These are phyloP conservation scores for Caenorhabditis macrosperma DNA, from an alignment of 2,888 invertebrate genomes.

Conservation along the genomic window DNA sequence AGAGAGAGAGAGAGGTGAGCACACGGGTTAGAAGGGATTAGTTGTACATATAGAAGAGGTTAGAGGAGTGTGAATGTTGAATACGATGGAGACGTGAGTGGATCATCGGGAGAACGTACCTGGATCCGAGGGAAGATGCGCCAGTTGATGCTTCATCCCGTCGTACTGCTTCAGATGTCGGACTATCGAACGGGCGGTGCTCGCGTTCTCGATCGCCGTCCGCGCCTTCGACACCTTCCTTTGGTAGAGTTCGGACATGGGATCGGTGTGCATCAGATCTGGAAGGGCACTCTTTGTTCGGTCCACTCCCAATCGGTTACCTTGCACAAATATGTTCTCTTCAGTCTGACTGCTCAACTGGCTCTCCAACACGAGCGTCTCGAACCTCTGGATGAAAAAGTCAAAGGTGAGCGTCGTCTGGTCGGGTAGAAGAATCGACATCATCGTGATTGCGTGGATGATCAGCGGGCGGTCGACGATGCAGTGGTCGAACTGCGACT, in stretches of 20 bases:
- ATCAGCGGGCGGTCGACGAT: slow-evolving; percentile 97
- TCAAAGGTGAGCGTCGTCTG: slow-evolving; percentile 94
- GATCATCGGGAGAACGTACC: slow-evolving; percentile 24
- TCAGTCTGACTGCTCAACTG: slow-evolving; percentile 85
- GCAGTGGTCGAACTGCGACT: slow-evolving; percentile 97
- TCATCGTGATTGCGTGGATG: slow-evolving; percentile 93
- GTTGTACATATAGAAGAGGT: background rate
- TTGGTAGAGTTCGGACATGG: slow-evolving; percentile 89
- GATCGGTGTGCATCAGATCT: slow-evolving; percentile 92
- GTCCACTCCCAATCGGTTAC: slow-evolving; percentile 21
- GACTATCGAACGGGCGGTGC: slow-evolving; percentile 84
- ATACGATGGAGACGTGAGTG: background rate
- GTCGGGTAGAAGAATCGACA: slow-evolving; percentile 93
- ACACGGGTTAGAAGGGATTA: slow-evolving; percentile 7
- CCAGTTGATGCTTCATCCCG: slow-evolving; percentile 77
- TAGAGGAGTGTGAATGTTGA: background rate
- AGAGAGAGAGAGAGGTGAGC: background rate
- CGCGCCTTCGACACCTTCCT: slow-evolving; percentile 85
- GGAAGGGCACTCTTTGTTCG: slow-evolving; percentile 66
- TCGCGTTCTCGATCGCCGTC: slow-evolving; percentile 80
- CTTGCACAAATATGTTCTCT: slow-evolving; percentile 72
- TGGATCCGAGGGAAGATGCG: slow-evolving; percentile 62
- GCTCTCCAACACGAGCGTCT: slow-evolving; percentile 94
- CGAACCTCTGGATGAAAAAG: slow-evolving; percentile 93
- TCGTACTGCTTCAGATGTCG: slow-evolving; percentile 69